These are phyloP conservation scores for Trachythela sp. DNA, from an alignment of 64 coral and sea anemone species.

Conservation along the genomic window DNA sequence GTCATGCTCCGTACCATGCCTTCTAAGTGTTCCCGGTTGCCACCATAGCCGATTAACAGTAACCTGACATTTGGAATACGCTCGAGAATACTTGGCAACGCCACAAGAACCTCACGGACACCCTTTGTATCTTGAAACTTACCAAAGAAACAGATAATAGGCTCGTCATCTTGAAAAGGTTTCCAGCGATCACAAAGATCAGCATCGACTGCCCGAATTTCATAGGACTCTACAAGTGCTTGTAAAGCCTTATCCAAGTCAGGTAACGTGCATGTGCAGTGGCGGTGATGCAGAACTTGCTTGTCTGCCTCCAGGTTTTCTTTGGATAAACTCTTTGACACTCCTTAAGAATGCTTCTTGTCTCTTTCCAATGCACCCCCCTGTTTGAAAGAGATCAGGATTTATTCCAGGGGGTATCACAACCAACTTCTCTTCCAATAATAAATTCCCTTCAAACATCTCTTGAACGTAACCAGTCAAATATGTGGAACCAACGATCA, in stretches of 20 bases:
- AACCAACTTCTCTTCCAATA: slow-evolving; percentile 58
- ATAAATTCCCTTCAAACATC: slow-evolving; percentile 49
- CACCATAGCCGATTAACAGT: slow-evolving; percentile 73
- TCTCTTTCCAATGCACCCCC: slow-evolving; percentile 45
- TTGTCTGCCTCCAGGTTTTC: slow-evolving; percentile 67
- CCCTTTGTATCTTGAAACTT: slow-evolving; percentile 89
- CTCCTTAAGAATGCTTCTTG: slow-evolving; percentile 65
- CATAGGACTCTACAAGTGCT: slow-evolving; percentile 59
- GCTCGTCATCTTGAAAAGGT: slow-evolving; percentile 62
- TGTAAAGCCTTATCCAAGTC: slow-evolving; percentile 51
- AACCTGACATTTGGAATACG: slow-evolving; percentile 61
- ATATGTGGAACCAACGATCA: slow-evolving; percentile 82
- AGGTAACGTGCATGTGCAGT: not conserved
- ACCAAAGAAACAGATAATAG: slow-evolving; percentile 79
- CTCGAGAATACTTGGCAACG: slow-evolving; percentile 67
- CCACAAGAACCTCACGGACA: slow-evolving; percentile 71
- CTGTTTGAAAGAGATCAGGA: slow-evolving; percentile 67
- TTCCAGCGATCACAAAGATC: slow-evolving; percentile 74
- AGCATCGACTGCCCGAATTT: slow-evolving; percentile 71
- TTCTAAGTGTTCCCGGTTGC: slow-evolving; percentile 81
- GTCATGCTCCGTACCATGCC: slow-evolving; percentile 64
- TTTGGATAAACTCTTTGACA: slow-evolving; percentile 50
- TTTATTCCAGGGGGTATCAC: slow-evolving; percentile 84
- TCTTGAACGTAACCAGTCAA: slow-evolving; percentile 53
- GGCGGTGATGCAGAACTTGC: slow-evolving; percentile 36